Evolutionary conservation across 2,888 invertebrate species (phyloP).

Genomic region (Drosophila dives): DNA sequence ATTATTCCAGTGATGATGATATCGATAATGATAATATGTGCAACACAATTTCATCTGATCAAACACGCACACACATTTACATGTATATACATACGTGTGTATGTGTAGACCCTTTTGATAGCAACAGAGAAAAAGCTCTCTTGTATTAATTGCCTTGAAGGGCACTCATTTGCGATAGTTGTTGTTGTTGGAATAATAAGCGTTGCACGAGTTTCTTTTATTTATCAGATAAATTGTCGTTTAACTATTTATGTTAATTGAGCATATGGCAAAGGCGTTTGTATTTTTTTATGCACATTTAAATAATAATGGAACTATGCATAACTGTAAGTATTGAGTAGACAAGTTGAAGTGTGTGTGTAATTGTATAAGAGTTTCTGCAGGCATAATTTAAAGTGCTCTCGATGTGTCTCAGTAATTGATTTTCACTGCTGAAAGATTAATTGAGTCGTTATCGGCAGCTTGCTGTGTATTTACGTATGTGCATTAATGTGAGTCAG

Average conservation of each 20-base stretch:
- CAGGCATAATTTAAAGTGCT: constrained; percentile 47
- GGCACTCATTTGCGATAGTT: constrained; percentile 23
- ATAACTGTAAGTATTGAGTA: not conserved
- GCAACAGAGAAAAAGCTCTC: not conserved
- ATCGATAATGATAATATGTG: constrained; percentile 3
- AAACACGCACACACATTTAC: constrained; percentile 1
- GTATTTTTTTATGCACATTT: constrained; percentile 47
- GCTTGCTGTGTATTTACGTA: constrained; percentile 20
- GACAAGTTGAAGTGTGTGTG: not conserved
- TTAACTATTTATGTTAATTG: constrained; percentile 64
- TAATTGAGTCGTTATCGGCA: constrained; percentile 56
- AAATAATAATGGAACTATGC: constrained; percentile 3
- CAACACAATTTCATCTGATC: constrained; percentile 12
- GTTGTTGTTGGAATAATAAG: constrained; percentile 14
- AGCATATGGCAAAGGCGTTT: constrained; percentile 26
- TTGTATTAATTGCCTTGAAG: constrained; percentile 41
- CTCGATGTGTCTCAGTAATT: constrained; percentile 53
- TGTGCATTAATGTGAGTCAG: not conserved
- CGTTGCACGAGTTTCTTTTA: constrained; percentile 36
- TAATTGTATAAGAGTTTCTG: constrained; percentile 19
- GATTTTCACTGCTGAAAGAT: constrained; percentile 48
- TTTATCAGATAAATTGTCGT: constrained; percentile 54
- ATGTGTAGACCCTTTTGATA: not conserved
- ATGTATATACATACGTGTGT: not conserved
- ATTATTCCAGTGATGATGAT: constrained; percentile 11